These are phyloP conservation scores for Petrosia ficiformis DNA, from an alignment of 37 sponge, comb jelly and placozoan genomes.

Conservation along the genomic window DNA sequence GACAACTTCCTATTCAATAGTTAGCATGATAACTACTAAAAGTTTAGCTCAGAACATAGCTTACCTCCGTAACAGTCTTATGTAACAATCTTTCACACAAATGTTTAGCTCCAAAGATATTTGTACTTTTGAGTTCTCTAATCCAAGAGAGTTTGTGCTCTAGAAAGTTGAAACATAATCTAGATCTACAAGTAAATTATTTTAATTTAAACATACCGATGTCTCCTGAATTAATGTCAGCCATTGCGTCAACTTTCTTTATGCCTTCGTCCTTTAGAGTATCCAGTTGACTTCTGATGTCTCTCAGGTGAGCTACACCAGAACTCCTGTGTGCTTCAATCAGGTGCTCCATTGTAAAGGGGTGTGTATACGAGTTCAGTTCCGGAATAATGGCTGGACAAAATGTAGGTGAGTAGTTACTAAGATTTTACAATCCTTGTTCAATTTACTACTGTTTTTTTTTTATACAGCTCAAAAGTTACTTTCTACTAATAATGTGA, in stretches of 20 bases:
- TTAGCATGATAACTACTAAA: background rate
- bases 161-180: too few relatives aligned
- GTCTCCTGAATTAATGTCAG: too few relatives aligned
- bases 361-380: too few relatives aligned
- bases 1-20: conserved; percentile 1
- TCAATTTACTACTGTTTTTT: too few relatives aligned
- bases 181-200: too few relatives aligned
- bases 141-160: background rate
- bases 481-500: background rate
- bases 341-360: background rate
- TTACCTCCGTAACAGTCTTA: background rate
- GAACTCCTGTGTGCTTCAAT: background rate
- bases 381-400: too few relatives aligned
- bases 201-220: too few relatives aligned
- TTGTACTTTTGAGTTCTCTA: background rate
- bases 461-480: too few relatives aligned
- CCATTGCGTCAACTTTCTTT: too few relatives aligned
- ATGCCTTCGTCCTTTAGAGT: background rate
- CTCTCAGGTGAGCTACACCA: background rate
- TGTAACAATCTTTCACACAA: background rate
- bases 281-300: background rate
- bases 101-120: conserved; percentile 5
- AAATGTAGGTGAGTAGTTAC: too few relatives aligned
- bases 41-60: too few relatives aligned
- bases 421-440: too few relatives aligned